phyloP scores from a whole-genome alignment of 1,140 invertebrate genomes.

The Plutomurus gul region DNA sequence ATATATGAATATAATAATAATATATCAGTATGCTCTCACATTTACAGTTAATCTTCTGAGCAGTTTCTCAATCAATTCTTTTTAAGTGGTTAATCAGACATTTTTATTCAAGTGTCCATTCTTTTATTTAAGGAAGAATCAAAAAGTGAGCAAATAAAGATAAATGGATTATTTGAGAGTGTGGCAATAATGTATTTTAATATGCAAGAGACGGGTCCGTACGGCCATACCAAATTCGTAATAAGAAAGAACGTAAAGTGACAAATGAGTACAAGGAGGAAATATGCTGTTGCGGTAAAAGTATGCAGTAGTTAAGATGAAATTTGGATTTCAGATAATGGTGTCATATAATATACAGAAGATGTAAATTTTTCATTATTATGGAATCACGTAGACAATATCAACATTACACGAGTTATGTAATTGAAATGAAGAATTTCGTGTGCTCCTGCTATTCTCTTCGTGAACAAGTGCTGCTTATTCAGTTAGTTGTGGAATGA shows the following conservation, averaged over 20 bases:
- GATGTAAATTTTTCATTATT: background rate
- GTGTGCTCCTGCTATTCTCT: too few relatives aligned
- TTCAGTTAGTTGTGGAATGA: too few relatives aligned
- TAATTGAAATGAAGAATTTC: constrained; percentile 11
- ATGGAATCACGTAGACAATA: background rate
- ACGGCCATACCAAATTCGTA: background rate
- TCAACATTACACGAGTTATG: background rate
- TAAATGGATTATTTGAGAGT: background rate
- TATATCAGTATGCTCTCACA: too few relatives aligned
- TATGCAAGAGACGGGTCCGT: background rate
- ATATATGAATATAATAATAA: too few relatives aligned
- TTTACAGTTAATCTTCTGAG: too few relatives aligned
- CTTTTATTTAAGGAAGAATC: background rate
- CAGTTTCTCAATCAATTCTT: background rate
- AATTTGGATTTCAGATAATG: background rate
- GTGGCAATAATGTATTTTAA: background rate
- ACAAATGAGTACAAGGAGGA: background rate
- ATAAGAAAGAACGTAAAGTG: background rate
- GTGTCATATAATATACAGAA: background rate
- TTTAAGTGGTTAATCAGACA: background rate
- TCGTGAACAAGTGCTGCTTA: too few relatives aligned
- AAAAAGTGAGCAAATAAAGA: background rate
- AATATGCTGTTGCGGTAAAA: background rate
- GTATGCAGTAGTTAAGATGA: background rate
- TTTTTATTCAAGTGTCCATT: background rate